Evolutionary conservation across 2,888 invertebrate genomes (phyloP), one percentile per base, ranked within the genome.

Genomic region (Aphidoletes aphidimyza): DNA sequence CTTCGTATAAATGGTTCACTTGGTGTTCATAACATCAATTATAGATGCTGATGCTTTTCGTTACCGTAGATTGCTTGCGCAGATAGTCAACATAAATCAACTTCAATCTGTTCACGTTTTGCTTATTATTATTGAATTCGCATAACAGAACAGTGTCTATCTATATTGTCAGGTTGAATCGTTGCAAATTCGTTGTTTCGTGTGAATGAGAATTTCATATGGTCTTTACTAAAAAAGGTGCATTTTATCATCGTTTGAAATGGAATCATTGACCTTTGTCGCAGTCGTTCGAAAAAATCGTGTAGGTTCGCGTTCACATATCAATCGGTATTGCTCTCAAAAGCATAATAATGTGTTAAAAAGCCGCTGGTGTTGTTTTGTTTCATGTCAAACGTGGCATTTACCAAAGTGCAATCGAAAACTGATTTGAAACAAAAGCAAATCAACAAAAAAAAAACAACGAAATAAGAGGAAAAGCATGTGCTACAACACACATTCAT

Each of bases 1-100:
- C 34, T 30, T 69, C 17, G n/a, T 69, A 30, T 14, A 69, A 69
- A 69, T 69, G 69, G 69, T 69, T 69, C 54, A 54, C 54, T 54
- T 54, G 54, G 54, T 22, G 22, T 54, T 3, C 54, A 54, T 54
- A 54, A 54, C 54, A 54, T 54, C 22, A 54, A 54, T 54, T 54
- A 54, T 54, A 22, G 54, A 54, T 54, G 54, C 54, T 22, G 14
- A 22, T 22, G 22, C 22, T 1, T 2, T n/a, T n/a, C n/a, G n/a
- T n/a, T n/a, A n/a, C n/a, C 54, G 11, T 8, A 39, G 5, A 39
- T 39, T 39, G 54, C 47, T 47, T 47, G 19, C 47, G 47, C 47
- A 39, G 11, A 39, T 39, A 39, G 39, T 39, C 11, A 11, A 39
- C 22, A 54, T 54, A 54, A 54, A 22, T 54, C 54, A 54, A 54